Evolutionary conservation across 2,888 invertebrate species (phyloP), one percentile per base, ranked within the genome.

Genomic region (Volucella inflata): DNA sequence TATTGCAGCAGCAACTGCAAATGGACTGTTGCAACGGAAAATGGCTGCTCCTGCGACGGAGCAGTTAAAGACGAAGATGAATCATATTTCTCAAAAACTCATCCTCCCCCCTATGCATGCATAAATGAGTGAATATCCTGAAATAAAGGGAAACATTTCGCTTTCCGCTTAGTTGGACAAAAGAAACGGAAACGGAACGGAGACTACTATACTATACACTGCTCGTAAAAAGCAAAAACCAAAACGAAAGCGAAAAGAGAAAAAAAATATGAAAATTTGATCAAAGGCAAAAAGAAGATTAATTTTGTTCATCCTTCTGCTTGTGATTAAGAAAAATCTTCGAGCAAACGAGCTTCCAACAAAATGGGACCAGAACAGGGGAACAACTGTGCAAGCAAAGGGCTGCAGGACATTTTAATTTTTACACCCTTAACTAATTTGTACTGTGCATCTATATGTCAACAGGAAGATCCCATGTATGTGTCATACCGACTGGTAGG

Each of bases 211-310:
- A 21, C 21, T 21, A 2, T 21, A 30, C 30, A 30, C 30, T 6
- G 30, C 6, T 30, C 30, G 30, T 30, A 30, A 30, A 30, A 30
- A 30, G 30, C 6, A 6, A 30, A 30, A 30, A n/a, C n/a, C 30
- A 30, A 30, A 30, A 30, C 21, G 21, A 30, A 30, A 30, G 60
- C 46, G 40, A 62, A 44, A 64, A 40, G 44, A 68, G 68, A 2
- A 44, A 55, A 44, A 30, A n/a, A 74, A 40, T 71, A 70, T 51
- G 60, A 42, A 46, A 71, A 59, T 59, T 83, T 79, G 67, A 38
- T 84, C 80, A 80, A 80, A 85, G 76, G 84, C 84, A 72, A 72
- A 79, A 80, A 70, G 79, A 75, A 79, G 79, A 84, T 84, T 84
- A 80, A 80, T 84, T 80, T 78, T 84, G n/a, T 67, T 55, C 75